Conservation (phyloP, 2,888 invertebrate genomes). For the Nematopogon swammerdamellus region DNA sequence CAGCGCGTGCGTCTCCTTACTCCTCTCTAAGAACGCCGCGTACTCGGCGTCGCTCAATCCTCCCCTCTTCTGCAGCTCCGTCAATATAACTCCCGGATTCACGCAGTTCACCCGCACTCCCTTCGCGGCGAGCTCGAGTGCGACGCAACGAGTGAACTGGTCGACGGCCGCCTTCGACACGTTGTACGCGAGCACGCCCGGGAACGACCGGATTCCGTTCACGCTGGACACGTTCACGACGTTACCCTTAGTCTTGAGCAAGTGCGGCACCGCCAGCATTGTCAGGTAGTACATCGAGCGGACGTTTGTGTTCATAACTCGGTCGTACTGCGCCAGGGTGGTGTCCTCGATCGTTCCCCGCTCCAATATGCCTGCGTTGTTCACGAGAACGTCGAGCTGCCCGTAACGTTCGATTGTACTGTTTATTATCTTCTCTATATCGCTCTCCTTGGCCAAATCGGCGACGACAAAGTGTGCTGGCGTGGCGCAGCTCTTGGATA, state of each 20-base stretch:
- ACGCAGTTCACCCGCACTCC: constrained; percentile 88
- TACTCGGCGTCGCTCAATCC: constrained; percentile 84
- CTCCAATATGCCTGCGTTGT: constrained; percentile 87
- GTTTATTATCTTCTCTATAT: constrained; percentile 68
- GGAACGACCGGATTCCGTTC: constrained; percentile 86
- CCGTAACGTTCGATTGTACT: constrained; percentile 72
- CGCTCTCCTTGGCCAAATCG: constrained; percentile 71
- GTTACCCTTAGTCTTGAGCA: constrained; percentile 80
- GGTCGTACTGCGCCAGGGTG: constrained; percentile 82
- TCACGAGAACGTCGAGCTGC: constrained; percentile 78
- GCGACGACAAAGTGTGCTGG: constrained; percentile 60
- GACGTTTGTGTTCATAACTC: constrained; percentile 86
- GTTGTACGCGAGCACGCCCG: constrained; percentile 86
- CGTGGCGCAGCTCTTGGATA: constrained; percentile 32
- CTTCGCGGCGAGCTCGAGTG: constrained; percentile 79
- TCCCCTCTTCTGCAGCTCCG: constrained; percentile 82
- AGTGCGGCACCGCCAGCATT: constrained; percentile 82
- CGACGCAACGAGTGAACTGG: constrained; percentile 90
- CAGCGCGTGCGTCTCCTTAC: constrained; percentile 87
- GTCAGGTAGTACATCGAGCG: constrained; percentile 79
- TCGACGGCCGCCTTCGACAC: constrained; percentile 94
- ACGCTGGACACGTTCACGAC: constrained; percentile 96
- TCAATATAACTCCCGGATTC: constrained; percentile 90
- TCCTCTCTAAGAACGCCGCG: constrained; percentile 77
- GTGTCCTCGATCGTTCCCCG: constrained; percentile 83